Conservation (phyloP, 2,113 vertebrate genomes). For the Lophotis ruficrista region DNA sequence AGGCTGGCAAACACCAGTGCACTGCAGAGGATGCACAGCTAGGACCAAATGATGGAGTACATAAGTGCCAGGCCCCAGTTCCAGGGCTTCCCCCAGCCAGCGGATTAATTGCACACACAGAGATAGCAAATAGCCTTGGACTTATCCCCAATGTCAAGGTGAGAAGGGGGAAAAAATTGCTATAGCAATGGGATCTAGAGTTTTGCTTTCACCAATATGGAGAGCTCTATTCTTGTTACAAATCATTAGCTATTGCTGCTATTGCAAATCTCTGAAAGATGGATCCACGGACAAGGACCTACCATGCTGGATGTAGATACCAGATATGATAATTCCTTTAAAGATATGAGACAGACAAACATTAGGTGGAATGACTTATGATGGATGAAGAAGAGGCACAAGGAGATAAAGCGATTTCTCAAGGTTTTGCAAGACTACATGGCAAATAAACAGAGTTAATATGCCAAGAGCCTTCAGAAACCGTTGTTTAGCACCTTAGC, state of each 20-base stretch:
- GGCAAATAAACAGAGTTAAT: neutral
- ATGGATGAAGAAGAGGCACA: slow-evolving; percentile 1
- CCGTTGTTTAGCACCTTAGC: neutral
- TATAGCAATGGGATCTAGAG: neutral
- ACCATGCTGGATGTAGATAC: neutral
- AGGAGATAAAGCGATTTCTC: neutral
- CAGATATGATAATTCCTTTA: neutral
- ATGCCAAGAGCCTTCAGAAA: neutral
- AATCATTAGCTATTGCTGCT: neutral
- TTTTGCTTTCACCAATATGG: neutral
- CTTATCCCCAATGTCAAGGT: neutral
- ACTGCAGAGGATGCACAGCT: neutral
- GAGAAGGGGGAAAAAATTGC: neutral
- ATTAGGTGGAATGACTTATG: neutral
- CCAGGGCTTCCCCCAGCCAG: neutral
- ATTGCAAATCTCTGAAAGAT: neutral
- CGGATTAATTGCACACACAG: neutral
- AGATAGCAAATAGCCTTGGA: neutral
- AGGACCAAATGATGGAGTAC: neutral
- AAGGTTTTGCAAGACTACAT: neutral
- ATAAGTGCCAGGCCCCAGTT: neutral
- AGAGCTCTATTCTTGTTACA: neutral
- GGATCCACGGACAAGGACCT: neutral
- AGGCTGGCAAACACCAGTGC: neutral
- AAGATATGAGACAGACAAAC: neutral